These are phyloP conservation scores for Myotis daubentonii DNA, from an alignment of 2,797 vertebrate species.

Conservation along the genomic window DNA sequence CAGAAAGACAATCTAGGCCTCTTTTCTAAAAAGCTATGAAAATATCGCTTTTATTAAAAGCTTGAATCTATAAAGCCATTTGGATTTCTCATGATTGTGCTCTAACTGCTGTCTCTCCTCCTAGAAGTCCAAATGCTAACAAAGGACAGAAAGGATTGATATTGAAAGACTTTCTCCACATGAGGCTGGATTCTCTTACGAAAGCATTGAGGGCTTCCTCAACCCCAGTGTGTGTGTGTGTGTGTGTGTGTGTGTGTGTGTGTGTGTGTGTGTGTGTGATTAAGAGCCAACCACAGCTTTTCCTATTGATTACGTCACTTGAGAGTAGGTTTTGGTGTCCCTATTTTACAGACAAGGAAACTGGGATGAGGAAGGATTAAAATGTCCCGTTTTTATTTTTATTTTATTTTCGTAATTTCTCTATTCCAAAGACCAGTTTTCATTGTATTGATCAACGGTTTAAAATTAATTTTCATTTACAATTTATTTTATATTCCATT, in stretches of 20 bases:
- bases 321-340: background rate
- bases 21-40: constrained; percentile 32
- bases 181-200: background rate
- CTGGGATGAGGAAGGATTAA: background rate
- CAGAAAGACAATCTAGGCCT: constrained; percentile 26
- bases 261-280: no score
- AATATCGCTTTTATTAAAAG: constrained; percentile 71
- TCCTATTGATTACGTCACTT: background rate
- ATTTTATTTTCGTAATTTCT: background rate
- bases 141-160: background rate
- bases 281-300: background rate
- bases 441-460: background rate
- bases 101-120: background rate
- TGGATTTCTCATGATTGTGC: constrained; percentile 44
- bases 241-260: no score
- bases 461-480: background rate
- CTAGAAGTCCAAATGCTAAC: constrained; percentile 1
- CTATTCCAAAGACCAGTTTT: background rate
- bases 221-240: no score
- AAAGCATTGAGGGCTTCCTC: background rate
- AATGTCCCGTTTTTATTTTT: background rate
- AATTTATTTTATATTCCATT: background rate
- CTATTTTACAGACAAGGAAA: background rate
- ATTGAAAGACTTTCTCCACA: background rate
- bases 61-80: constrained; percentile 43